phyloP scores from a whole-genome alignment of 2,113 vertebrate genomes.

The Triplophysa rosa region DNA sequence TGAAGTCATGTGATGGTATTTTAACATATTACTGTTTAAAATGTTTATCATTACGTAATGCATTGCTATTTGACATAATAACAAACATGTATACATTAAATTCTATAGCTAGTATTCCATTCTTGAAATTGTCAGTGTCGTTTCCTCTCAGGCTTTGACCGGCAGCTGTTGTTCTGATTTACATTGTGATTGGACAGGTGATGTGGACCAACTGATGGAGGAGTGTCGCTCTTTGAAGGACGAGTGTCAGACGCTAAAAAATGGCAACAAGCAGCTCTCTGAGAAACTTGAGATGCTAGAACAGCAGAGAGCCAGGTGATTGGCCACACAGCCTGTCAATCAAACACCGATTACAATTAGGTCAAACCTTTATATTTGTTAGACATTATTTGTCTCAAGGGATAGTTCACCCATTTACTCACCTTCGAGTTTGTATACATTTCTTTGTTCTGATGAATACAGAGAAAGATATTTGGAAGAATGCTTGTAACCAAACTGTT shows the following conservation, averaged over 20 bases:
- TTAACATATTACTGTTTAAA: not conserved
- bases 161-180: constrained; percentile 2
- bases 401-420: too few relatives aligned
- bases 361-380: not conserved
- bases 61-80: too few relatives aligned
- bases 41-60: not conserved
- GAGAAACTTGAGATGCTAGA: constrained; percentile 75
- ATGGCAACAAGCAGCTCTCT: constrained; percentile 76
- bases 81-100: too few relatives aligned
- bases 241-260: constrained; percentile 71
- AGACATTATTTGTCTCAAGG: constrained; percentile 9
- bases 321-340: constrained; percentile 49
- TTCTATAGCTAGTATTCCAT: not conserved
- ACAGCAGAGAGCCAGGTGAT: constrained; percentile 68
- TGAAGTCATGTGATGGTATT: too few relatives aligned
- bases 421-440: too few relatives aligned
- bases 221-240: constrained; percentile 74
- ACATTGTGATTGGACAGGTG: constrained; percentile 66
- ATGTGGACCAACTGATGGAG: constrained; percentile 70
- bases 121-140: not conserved
- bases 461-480: too few relatives aligned
- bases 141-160: not conserved
- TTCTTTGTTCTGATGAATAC: too few relatives aligned
- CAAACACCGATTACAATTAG: constrained; percentile 3
- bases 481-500: too few relatives aligned